Percentiles rank a stretch among this genome's conserved stretches.
Conservation (phyloP, 2,797 vertebrate species). For the Gorsachius magnificus region DNA sequence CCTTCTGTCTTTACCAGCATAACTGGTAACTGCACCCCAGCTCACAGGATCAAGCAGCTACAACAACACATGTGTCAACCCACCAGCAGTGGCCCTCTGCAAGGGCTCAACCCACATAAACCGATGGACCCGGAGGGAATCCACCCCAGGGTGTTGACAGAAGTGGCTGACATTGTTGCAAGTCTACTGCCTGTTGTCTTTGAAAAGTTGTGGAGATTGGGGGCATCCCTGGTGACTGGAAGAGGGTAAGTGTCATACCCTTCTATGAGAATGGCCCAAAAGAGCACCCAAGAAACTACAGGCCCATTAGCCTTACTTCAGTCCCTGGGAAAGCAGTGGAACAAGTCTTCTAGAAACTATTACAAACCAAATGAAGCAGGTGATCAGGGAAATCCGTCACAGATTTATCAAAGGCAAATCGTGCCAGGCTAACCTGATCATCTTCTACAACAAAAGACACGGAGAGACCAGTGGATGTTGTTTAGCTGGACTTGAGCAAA, state of each 20-base stretch:
- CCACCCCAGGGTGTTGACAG: not conserved
- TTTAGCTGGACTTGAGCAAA: not conserved
- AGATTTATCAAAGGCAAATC: not conserved
- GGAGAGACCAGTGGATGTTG: no score
- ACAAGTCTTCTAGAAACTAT: not conserved
- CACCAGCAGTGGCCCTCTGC: not conserved
- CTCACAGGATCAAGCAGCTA: not conserved
- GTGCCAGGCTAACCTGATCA: not conserved
- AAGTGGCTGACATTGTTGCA: not conserved
- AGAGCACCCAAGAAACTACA: not conserved
- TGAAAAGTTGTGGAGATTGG: not conserved
- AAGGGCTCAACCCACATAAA: not conserved
- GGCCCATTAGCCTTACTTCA: not conserved
- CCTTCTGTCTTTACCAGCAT: fast-evolving
- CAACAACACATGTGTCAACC: fast-evolving
- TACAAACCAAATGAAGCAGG: not conserved
- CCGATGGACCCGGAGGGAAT: not conserved
- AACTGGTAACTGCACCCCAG: not conserved
- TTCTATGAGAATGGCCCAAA: not conserved
- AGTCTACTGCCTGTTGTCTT: not conserved
- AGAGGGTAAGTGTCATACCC: not conserved
- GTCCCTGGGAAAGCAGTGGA: not conserved
- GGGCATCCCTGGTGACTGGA: not conserved
- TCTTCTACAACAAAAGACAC: not conserved
- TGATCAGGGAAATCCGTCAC: not conserved